A percentile compares a stretch with the other conserved stretches of the same genome.
These are phyloP conservation scores for Stenichneumon culpator DNA, from an alignment of 2,888 invertebrate genomes.

Conservation along the genomic window DNA sequence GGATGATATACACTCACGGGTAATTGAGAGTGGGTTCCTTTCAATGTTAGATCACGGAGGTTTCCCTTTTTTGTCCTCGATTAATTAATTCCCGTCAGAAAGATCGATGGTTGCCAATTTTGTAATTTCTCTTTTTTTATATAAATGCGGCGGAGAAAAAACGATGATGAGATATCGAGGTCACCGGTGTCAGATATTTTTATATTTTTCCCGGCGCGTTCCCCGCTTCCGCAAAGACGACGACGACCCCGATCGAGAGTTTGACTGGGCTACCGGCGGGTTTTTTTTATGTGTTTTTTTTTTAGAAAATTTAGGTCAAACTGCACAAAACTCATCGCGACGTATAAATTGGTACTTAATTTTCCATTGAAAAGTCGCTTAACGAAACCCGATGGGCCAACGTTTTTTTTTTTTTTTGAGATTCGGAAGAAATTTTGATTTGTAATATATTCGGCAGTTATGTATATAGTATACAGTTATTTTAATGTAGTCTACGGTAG, in stretches of 20 bases:
- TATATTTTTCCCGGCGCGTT: constrained; percentile 60
- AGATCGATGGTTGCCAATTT: background rate
- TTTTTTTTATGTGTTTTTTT: background rate
- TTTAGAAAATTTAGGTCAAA: constrained; percentile 60
- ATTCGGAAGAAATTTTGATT: background rate
- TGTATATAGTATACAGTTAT: constrained; percentile 2
- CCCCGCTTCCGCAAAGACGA: constrained; percentile 35
- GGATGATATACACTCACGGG: background rate
- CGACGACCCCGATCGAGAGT: constrained; percentile 46
- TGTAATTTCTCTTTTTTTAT: background rate
- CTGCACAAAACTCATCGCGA: constrained; percentile 43
- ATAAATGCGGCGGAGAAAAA: constrained; percentile 46
- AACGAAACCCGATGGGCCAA: background rate
- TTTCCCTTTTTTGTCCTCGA: background rate
- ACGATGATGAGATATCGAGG: constrained; percentile 65
- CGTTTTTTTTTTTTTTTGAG: background rate
- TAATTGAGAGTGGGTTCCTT: background rate
- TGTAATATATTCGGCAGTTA: background rate
- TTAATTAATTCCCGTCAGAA: constrained; percentile 2
- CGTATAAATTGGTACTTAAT: constrained; percentile 35
- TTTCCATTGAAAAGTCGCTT: background rate
- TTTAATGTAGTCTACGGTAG: constrained; percentile 21
- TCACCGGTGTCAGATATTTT: constrained; percentile 66
- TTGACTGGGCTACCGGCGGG: constrained; percentile 2
- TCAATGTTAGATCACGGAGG: background rate